These are phyloP conservation scores for Lineus longissimus DNA, from an alignment of 1,140 invertebrate genomes.

Conservation along the genomic window DNA sequence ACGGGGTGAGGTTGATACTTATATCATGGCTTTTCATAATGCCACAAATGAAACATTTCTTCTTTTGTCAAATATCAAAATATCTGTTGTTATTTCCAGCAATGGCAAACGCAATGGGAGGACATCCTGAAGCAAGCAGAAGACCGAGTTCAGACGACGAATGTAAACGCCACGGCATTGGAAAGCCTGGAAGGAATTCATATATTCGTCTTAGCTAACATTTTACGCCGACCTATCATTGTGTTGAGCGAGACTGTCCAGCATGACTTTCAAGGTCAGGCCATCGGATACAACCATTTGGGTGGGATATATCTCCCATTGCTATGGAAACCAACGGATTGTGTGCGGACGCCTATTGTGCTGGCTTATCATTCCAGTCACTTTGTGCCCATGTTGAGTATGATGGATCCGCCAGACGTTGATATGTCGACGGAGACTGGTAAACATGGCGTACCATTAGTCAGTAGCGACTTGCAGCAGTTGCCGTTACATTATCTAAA, in stretches of 20 bases:
- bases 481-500: conserved; percentile 35
- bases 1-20: too few species aligned
- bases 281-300: conserved; percentile 79
- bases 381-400: conserved; percentile 70
- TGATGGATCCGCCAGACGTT: conserved; percentile 15
- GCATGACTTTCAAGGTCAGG: conserved; percentile 60
- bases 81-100: conserved; percentile 19
- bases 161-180: conserved; percentile 54
- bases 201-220: conserved; percentile 77
- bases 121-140: conserved; percentile 28
- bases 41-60: too few species aligned
- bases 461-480: conserved; percentile 24
- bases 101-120: conserved; percentile 34
- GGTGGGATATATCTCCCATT: conserved; percentile 83
- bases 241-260: conserved; percentile 69
- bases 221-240: conserved; percentile 77
- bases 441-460: conserved; percentile 30
- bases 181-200: conserved; percentile 80
- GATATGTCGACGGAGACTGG: neutral
- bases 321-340: conserved; percentile 65
- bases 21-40: too few species aligned
- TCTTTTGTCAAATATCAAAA: neutral
- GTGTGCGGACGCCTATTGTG: conserved; percentile 58
- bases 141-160: conserved; percentile 7
- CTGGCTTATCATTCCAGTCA: conserved; percentile 82